Evolutionary conservation across 2,888 invertebrate species (phyloP).

Genomic region (Eilema depressum): DNA sequence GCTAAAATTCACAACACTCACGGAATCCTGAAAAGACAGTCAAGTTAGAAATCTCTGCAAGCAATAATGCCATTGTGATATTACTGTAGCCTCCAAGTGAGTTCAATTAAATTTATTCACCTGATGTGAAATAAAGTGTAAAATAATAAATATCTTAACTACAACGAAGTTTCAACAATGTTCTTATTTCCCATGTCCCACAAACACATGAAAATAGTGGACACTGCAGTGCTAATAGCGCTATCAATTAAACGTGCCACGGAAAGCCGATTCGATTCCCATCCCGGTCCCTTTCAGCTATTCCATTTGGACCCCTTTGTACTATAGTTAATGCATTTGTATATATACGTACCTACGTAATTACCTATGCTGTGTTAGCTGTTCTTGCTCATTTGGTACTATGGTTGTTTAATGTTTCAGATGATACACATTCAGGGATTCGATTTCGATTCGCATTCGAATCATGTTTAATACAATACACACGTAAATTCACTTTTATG

Average conservation of each 20-base stretch:
- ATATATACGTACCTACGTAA: conserved; percentile 13
- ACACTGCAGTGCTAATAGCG: conserved; percentile 65
- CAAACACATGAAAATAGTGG: conserved; percentile 21
- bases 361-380: conserved; percentile 12
- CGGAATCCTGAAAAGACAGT: no score
- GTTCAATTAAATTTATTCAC: no score
- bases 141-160: no score
- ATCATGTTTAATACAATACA: neutral
- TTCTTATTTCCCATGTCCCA: conserved; percentile 10
- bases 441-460: neutral
- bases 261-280: conserved; percentile 73
- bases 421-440: neutral
- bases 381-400: conserved; percentile 3
- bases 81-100: no score
- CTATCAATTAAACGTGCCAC: conserved; percentile 78
- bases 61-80: no score
- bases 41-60: no score
- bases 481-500: neutral
- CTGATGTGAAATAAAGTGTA: no score
- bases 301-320: conserved; percentile 56
- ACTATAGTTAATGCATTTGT: conserved; percentile 12
- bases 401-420: neutral
- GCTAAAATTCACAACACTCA: no score
- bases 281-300: conserved; percentile 65
- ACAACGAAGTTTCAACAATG: neutral